Evolutionary conservation across 1,140 invertebrate species (phyloP).

Genomic region (Dufourea novaeangliae): DNA sequence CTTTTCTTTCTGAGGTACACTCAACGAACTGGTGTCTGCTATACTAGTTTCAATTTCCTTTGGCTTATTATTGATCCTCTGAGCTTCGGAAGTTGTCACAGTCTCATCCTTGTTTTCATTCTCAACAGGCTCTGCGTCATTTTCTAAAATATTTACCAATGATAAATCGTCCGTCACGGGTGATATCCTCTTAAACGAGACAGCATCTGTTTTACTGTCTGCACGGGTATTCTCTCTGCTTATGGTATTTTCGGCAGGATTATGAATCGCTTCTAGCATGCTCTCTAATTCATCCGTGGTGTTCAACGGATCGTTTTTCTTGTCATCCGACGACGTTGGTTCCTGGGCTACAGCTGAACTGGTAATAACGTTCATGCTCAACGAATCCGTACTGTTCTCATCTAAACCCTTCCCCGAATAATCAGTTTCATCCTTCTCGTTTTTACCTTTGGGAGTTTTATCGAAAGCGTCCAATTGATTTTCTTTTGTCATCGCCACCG

Average conservation of each 20-base stretch:
- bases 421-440: conserved; percentile 42
- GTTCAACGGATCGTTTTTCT: conserved; percentile 72
- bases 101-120: conserved; percentile 69
- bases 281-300: conserved; percentile 80
- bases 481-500: conserved; percentile 24
- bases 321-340: conserved; percentile 46
- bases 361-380: neutral
- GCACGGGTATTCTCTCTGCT: conserved; percentile 68
- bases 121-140: conserved; percentile 73
- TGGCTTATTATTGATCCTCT: conserved; percentile 61
- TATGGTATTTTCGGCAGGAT: conserved; percentile 74
- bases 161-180: conserved; percentile 78
- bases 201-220: conserved; percentile 62
- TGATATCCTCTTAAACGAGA: conserved; percentile 74
- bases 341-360: neutral
- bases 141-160: conserved; percentile 79
- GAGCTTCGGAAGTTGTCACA: conserved; percentile 51
- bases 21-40: conserved; percentile 17
- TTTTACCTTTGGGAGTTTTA: conserved; percentile 36
- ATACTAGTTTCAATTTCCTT: conserved; percentile 61
- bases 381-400: conserved; percentile 26
- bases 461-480: conserved; percentile 37
- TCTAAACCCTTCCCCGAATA: conserved; percentile 45
- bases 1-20: conserved; percentile 38
- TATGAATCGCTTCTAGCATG: conserved; percentile 80